Percentiles rank a stretch among this genome's conserved stretches.
Conservation (phyloP, 2,797 vertebrate species). For the Gephyroberyx darwinii region DNA sequence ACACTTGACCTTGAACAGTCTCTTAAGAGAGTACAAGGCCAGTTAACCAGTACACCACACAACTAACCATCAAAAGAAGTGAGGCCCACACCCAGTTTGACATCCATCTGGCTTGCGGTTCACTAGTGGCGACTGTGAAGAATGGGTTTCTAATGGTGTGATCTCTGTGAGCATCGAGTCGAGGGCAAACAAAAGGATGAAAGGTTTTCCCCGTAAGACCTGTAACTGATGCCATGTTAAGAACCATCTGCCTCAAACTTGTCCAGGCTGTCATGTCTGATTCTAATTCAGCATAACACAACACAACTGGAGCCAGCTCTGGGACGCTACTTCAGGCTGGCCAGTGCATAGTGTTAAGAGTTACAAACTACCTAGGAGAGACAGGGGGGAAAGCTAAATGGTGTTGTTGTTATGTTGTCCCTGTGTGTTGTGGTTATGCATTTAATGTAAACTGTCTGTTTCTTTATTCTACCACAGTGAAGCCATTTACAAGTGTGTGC, state of each 20-base stretch:
- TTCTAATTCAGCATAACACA: constrained; percentile 89
- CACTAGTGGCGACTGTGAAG: constrained; percentile 84
- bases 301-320: constrained; percentile 86
- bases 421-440: neutral
- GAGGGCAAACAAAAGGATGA: constrained; percentile 90
- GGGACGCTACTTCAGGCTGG: constrained; percentile 85
- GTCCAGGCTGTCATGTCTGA: constrained; percentile 90
- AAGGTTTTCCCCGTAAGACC: constrained; percentile 86
- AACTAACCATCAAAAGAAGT: constrained; percentile 81
- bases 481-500: no score
- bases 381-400: constrained; percentile 60
- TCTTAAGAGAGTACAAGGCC: constrained; percentile 76
- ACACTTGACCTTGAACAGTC: constrained; percentile 78
- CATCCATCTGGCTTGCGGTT: constrained; percentile 86
- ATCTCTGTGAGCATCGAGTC: constrained; percentile 66
- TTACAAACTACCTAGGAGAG: constrained; percentile 44
- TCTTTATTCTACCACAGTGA: neutral
- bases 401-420: constrained; percentile 75
- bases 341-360: constrained; percentile 72
- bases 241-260: constrained; percentile 92
- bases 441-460: neutral
- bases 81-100: constrained; percentile 76
- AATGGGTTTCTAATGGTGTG: constrained; percentile 89
- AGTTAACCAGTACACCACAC: constrained; percentile 78
- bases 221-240: constrained; percentile 93